Conservation (phyloP, 2,888 invertebrate species). For the Marronus borbonicus region DNA sequence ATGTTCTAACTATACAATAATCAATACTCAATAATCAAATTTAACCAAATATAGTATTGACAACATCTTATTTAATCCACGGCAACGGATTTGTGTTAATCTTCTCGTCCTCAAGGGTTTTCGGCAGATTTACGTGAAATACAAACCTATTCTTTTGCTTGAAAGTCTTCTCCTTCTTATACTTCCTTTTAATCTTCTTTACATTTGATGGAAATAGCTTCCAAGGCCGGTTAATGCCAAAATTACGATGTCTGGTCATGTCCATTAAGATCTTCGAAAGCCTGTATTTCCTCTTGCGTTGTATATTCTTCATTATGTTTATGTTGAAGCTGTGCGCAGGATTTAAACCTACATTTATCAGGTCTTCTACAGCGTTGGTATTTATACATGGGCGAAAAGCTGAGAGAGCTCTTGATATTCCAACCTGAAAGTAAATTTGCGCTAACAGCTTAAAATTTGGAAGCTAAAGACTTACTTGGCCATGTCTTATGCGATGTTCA, state of each 20-base stretch:
- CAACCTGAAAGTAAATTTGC: conserved; percentile 66
- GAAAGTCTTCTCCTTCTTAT: conserved; percentile 45
- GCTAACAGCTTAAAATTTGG: neutral
- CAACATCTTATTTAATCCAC: conserved; percentile 21
- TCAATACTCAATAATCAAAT: no score
- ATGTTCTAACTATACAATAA: no score
- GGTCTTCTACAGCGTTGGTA: conserved; percentile 63
- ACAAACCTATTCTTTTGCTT: conserved; percentile 34
- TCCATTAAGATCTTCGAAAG: conserved; percentile 64
- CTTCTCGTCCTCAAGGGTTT: conserved; percentile 6
- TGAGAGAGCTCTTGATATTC: conserved; percentile 83
- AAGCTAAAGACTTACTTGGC: conserved; percentile 70
- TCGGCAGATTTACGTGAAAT: conserved; percentile 29
- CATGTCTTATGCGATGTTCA: conserved; percentile 87
- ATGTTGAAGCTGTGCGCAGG: conserved; percentile 77
- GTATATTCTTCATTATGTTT: conserved; percentile 68
- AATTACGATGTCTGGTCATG: conserved; percentile 65
- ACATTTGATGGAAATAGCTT: conserved; percentile 62
- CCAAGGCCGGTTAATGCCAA: conserved; percentile 65
- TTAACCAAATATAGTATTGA: no score
- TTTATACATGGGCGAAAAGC: conserved; percentile 78
- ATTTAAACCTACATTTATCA: conserved; percentile 76
- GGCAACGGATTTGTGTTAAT: conserved; percentile 46
- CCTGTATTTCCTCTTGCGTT: conserved; percentile 61
- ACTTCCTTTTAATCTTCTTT: conserved; percentile 53